Evolutionary conservation across 2,888 invertebrate genomes (phyloP).

Genomic region (Eulithis prunata): DNA sequence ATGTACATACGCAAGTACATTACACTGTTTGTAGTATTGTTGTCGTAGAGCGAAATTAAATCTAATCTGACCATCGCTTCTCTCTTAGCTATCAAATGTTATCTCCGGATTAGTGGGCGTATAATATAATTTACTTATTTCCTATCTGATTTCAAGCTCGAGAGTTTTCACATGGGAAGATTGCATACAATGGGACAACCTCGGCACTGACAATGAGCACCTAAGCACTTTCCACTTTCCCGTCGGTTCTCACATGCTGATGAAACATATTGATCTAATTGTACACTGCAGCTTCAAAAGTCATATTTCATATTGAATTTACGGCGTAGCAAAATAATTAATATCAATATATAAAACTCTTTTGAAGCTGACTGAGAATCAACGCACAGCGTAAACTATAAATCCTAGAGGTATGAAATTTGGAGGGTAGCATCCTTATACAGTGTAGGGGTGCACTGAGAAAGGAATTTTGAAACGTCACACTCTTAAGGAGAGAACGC

Average conservation of each 20-base stretch:
- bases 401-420: too few relatives aligned
- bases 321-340: not conserved
- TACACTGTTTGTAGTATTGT: too few relatives aligned
- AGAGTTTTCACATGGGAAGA: conserved; percentile 64
- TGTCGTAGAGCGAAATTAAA: not conserved
- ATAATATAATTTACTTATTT: conserved; percentile 27
- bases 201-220: conserved; percentile 76
- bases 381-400: too few relatives aligned
- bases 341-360: too few relatives aligned
- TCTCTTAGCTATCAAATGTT: not conserved
- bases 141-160: conserved; percentile 39
- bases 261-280: conserved; percentile 39
- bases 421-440: too few relatives aligned
- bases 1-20: too few relatives aligned
- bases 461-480: too few relatives aligned
- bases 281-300: conserved; percentile 34
- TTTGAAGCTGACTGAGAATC: too few relatives aligned
- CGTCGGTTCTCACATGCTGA: conserved; percentile 69
- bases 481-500: too few relatives aligned
- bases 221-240: conserved; percentile 79
- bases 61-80: not conserved
- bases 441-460: too few relatives aligned
- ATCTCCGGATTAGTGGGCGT: conserved; percentile 25
- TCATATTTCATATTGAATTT: conserved; percentile 12
- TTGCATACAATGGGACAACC: conserved; percentile 63